Evolutionary conservation across 2,797 vertebrate genomes (phyloP), one percentile per base, ranked within the genome.

Genomic region (Echiichthys vipera): DNA sequence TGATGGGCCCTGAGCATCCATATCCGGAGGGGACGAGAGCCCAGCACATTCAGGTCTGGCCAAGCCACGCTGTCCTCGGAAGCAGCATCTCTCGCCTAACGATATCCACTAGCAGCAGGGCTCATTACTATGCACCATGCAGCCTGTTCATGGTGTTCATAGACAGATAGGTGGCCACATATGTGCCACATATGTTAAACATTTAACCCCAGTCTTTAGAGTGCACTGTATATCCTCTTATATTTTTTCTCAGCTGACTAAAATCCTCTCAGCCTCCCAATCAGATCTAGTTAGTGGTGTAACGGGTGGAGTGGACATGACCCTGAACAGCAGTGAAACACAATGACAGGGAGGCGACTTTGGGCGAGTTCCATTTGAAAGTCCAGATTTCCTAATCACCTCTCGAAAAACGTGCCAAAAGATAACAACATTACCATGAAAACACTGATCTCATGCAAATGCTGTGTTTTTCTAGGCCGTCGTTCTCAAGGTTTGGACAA

Each of bases 1-100:
- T n/a, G 89, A 90, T 80, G 81, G 80, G 87, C 65, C 76, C 80
- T 27, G 84, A 84, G 74, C 83, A 14, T 56, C 89, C 89, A 74
- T 80, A 93, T 94, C 93, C 93, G 93, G 93, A 90, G 84, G 83
- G 89, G 83, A 88, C 58, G 75, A 81, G 85, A 77, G 85, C 69
- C 81, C 80, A 83, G 76, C 84, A 85, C 92, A 94, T 94, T 94
- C 92, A 94, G 88, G 86, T 81, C 89, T 84, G 88, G 93, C 93
- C 93, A 93, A 94, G 84, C 76, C 82, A 47, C 78, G 78, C 76
- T 79, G 84, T 81, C 83, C 75, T 86, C 92, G 93, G 93, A 94
- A 94, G 92, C 89, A 67, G 74, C 89, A 46, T 87, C 91, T 87
- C 91, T 66, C 36, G 86, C 87, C 86, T 92, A 92, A 92, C 78